Conservation (phyloP, 2,113 vertebrate genomes). For the Ovibos moschatus region DNA sequence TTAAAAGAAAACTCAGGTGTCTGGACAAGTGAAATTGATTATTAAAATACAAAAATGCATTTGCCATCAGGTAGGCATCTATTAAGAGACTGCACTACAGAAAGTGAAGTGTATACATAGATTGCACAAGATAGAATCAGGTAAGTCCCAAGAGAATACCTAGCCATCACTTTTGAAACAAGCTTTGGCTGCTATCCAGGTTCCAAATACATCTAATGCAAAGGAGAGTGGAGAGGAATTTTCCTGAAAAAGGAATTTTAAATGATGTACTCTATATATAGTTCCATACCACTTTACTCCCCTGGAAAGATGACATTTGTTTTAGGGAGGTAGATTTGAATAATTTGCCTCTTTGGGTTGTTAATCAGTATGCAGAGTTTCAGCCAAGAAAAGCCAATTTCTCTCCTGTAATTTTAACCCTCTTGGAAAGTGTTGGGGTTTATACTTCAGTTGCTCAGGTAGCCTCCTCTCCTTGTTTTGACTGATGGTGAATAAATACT, state of each 20-base stretch:
- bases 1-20: not conserved
- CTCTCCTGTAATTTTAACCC: conserved; percentile 51
- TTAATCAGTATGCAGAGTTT: conserved; percentile 56
- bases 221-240: not conserved
- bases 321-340: conserved; percentile 67
- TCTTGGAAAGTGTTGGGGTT: conserved; percentile 38
- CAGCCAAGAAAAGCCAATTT: conserved; percentile 59
- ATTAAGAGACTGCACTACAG: not conserved
- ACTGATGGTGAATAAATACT: not conserved
- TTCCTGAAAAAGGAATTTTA: conserved; percentile 51
- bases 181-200: not conserved
- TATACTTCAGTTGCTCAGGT: conserved; percentile 35
- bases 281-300: conserved; percentile 51
- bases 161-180: not conserved
- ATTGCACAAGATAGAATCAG: not conserved
- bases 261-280: conserved; percentile 41
- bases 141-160: not conserved
- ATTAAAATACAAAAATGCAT: not conserved
- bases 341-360: conserved; percentile 59
- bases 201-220: not conserved
- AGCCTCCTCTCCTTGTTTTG: not conserved
- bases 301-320: conserved; percentile 59
- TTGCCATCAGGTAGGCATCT: not conserved
- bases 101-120: not conserved
- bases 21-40: not conserved